Evolutionary conservation across 2,888 invertebrate genomes (phyloP).

Genomic region (Acleris sparsana): DNA sequence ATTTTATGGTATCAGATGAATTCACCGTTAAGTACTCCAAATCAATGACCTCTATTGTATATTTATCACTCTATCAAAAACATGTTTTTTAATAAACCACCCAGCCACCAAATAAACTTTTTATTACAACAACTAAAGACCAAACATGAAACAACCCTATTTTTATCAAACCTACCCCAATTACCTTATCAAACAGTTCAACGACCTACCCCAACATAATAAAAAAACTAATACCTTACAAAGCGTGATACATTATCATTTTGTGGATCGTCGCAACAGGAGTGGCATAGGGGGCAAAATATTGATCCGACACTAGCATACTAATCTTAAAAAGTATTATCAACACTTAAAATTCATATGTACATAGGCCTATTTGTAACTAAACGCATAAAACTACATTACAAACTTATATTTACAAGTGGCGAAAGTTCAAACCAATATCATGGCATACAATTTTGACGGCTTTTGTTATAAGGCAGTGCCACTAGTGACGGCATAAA

Average conservation of each 20-base stretch:
- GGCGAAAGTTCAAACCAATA: constrained; percentile 13
- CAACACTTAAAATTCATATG: neutral
- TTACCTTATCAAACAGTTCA: constrained; percentile 44
- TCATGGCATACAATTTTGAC: neutral
- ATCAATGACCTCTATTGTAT: no score
- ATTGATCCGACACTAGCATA: constrained; percentile 61
- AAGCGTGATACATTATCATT: constrained; percentile 43
- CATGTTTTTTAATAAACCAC: no score
- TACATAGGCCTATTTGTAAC: constrained; percentile 13
- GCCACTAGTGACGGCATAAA: neutral
- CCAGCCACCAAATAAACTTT: no score
- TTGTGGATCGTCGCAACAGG: constrained; percentile 44
- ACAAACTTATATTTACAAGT: constrained; percentile 21
- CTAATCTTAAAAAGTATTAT: constrained; percentile 20
- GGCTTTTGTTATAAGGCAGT: neutral
- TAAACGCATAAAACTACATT: neutral
- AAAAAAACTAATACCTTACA: constrained; percentile 48
- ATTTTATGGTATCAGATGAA: no score
- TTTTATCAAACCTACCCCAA: constrained; percentile 33
- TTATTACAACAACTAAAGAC: no score
- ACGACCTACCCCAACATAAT: constrained; percentile 62
- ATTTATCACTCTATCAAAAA: no score
- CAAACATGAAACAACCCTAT: neutral
- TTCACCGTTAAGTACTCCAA: no score
- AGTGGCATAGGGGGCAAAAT: constrained; percentile 58